Percentiles rank a stretch among this genome's conserved stretches.
Conservation (phyloP, 2,113 vertebrate genomes). For the Heterochromis multidens region DNA sequence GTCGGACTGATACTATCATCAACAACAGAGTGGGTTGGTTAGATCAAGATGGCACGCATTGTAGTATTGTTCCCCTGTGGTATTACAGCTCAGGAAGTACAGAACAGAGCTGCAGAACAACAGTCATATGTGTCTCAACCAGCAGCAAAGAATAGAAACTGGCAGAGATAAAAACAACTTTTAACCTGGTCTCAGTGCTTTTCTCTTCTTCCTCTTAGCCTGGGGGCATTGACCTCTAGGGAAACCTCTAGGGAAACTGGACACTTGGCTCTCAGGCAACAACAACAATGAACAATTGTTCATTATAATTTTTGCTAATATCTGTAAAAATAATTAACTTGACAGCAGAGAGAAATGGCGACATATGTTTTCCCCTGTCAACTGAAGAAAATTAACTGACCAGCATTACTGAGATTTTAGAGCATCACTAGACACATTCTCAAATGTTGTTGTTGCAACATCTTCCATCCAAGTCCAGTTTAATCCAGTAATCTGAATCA, state of each 20-base stretch:
- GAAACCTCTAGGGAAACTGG: background rate
- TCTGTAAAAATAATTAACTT: background rate
- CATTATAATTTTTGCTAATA: background rate
- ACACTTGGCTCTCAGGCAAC: background rate
- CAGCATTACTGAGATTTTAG: background rate
- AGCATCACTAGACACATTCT: background rate
- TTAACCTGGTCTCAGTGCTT: constrained; percentile 6
- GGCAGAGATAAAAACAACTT: constrained; percentile 24
- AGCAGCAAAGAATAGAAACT: constrained; percentile 25
- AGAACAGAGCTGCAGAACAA: constrained; percentile 19
- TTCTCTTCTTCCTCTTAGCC: background rate
- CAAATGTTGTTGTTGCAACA: background rate
- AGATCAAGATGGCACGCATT: constrained; percentile 15
- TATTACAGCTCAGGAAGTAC: constrained; percentile 58
- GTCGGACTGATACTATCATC: background rate
- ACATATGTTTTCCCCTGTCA: background rate
- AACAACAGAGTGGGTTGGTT: constrained; percentile 7
- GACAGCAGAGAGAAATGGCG: background rate
- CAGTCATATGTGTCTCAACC: constrained; percentile 15
- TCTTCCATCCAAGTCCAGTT: background rate
- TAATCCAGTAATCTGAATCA: background rate
- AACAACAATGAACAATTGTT: background rate
- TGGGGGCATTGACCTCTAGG: background rate
- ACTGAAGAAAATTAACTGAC: background rate
- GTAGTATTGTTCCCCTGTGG: constrained; percentile 32